Conservation (phyloP, 2,113 vertebrate genomes). For the Noturus placidus region DNA sequence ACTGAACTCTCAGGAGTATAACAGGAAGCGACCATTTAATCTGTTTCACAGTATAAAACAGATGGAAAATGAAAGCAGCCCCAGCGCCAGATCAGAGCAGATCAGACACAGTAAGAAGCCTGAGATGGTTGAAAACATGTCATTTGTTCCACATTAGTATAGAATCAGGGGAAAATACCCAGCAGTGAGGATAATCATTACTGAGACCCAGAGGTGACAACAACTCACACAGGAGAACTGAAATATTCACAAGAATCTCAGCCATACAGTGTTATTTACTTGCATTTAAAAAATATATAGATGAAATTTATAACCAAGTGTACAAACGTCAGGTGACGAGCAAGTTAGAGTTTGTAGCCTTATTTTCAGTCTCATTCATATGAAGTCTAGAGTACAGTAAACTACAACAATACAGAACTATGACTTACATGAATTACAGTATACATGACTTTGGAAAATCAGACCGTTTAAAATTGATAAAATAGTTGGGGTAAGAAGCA, state of each 20-base stretch:
- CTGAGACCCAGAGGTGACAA: neutral
- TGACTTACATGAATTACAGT: neutral
- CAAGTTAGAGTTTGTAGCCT: too few relatives aligned
- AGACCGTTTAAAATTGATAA: neutral
- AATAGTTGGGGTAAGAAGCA: neutral
- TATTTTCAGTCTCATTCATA: neutral
- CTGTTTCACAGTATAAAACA: constrained; percentile 5
- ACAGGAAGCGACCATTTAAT: neutral
- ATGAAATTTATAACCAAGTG: neutral
- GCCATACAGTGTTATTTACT: neutral
- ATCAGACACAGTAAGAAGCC: constrained; percentile 15
- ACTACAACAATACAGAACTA: neutral
- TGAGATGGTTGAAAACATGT: neutral
- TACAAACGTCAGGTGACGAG: neutral
- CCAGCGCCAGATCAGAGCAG: neutral
- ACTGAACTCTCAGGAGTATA: neutral
- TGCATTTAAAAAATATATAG: neutral
- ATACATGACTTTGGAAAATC: neutral
- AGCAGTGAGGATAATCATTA: neutral
- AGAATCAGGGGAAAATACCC: neutral
- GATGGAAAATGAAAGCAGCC: constrained; percentile 9
- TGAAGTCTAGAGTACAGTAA: neutral
- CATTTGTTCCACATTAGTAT: constrained; percentile 54
- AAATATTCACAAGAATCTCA: neutral
- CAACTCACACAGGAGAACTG: neutral